These are phyloP conservation scores for Nymphalis polychloros DNA, from an alignment of 2,888 invertebrate species.

Conservation along the genomic window DNA sequence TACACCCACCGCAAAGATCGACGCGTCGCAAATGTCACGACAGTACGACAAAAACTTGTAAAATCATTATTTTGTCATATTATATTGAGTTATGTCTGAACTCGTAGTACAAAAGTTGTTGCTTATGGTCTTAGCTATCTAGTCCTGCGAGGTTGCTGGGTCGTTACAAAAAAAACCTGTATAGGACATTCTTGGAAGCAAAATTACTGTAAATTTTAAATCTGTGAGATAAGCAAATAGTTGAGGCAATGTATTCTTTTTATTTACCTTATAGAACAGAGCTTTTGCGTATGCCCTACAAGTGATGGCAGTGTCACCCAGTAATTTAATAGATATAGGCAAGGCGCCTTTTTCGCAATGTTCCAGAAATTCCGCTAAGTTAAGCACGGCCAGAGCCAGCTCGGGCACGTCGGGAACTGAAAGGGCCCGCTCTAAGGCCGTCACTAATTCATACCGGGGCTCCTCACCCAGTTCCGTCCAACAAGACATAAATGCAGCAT, in stretches of 20 bases:
- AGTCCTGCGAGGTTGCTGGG: too few relatives aligned
- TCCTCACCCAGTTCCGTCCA: slow-evolving; percentile 96
- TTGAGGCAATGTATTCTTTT: neutral
- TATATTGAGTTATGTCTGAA: too few relatives aligned
- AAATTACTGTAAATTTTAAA: too few relatives aligned
- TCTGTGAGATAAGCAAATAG: too few relatives aligned
- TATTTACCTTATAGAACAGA: slow-evolving; percentile 80
- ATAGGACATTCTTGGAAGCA: too few relatives aligned
- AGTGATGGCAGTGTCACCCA: slow-evolving; percentile 96
- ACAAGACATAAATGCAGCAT: slow-evolving; percentile 99
- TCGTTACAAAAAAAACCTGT: too few relatives aligned
- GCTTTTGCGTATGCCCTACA: slow-evolving; percentile 90
- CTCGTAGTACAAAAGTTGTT: too few relatives aligned
- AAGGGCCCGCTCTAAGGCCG: slow-evolving; percentile 92
- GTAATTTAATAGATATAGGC: slow-evolving; percentile 91
- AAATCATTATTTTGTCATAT: too few relatives aligned
- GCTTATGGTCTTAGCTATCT: too few relatives aligned
- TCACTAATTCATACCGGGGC: slow-evolving; percentile 91
- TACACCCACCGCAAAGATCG: too few relatives aligned
- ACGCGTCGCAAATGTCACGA: too few relatives aligned
- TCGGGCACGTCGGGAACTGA: slow-evolving; percentile 96
- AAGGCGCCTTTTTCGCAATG: slow-evolving; percentile 98
- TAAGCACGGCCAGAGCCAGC: slow-evolving; percentile 96
- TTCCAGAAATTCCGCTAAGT: slow-evolving; percentile 99
- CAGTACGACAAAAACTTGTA: too few relatives aligned